These are phyloP conservation scores for Ephestia elutella DNA, from an alignment of 1,140 invertebrate species.

Conservation along the genomic window DNA sequence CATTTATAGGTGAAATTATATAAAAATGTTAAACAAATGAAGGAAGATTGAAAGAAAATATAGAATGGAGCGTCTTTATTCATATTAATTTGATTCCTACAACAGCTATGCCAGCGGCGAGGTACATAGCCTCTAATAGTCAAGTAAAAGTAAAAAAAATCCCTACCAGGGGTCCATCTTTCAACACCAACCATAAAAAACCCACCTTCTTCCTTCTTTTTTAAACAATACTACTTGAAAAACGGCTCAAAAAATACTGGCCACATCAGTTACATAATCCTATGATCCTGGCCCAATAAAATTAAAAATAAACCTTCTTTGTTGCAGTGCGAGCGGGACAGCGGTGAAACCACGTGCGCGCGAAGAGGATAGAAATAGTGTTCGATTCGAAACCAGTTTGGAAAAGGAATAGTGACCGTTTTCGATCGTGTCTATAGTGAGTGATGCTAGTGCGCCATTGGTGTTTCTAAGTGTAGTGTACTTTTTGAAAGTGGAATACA, in stretches of 20 bases:
- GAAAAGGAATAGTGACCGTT: constrained; percentile 38
- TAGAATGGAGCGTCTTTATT: too few relatives aligned
- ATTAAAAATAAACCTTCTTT: constrained; percentile 42
- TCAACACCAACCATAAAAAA: neutral
- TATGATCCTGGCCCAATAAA: constrained; percentile 29
- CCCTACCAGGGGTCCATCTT: neutral
- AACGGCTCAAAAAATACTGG: constrained; percentile 12
- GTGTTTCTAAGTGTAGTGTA: constrained; percentile 25
- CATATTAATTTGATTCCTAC: too few relatives aligned
- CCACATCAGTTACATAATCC: constrained; percentile 32
- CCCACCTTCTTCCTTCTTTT: neutral
- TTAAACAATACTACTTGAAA: neutral
- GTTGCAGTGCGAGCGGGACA: constrained; percentile 49
- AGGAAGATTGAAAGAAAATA: too few relatives aligned
- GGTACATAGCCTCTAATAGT: neutral
- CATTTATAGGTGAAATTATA: too few relatives aligned
- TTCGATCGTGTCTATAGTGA: constrained; percentile 34
- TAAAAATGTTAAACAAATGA: too few relatives aligned
- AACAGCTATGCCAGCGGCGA: too few relatives aligned
- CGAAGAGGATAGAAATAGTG: constrained; percentile 34
- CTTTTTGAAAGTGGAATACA: constrained; percentile 31
- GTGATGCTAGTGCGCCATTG: constrained; percentile 50
- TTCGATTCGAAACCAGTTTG: constrained; percentile 46
- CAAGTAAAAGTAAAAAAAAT: neutral
- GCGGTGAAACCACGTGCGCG: constrained; percentile 17